phyloP scores from a whole-genome alignment of 2,113 vertebrate genomes.

The Seriola dumerili region DNA sequence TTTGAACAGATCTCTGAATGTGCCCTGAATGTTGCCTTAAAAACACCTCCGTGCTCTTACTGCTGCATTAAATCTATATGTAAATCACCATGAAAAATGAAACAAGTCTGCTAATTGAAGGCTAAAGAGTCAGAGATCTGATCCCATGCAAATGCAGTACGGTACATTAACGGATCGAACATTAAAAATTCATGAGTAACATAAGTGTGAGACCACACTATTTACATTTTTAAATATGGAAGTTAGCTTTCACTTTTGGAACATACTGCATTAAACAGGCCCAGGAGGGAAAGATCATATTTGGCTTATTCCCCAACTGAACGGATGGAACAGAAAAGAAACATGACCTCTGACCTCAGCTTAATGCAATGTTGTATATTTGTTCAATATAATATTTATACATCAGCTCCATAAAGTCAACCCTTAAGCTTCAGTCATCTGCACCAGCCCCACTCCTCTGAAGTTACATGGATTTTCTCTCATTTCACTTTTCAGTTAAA shows the following conservation, averaged over 20 bases:
- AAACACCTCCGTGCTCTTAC: not conserved
- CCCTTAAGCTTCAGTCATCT: not conserved
- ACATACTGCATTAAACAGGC: conserved; percentile 2
- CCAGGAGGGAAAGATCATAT: rapidly evolving
- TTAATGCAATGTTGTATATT: not conserved
- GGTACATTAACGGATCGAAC: conserved; percentile 24
- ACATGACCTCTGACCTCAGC: not conserved
- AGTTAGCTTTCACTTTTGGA: conserved; percentile 22
- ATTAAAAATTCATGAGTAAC: conserved; percentile 34
- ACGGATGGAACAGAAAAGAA: not conserved
- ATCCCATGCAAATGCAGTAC: conserved; percentile 14
- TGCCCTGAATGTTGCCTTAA: not conserved
- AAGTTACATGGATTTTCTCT: not conserved
- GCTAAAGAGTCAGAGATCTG: conserved; percentile 15
- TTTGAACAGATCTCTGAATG: not conserved
- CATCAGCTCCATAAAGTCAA: not conserved
- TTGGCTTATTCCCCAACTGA: not conserved
- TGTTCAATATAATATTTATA: not conserved
- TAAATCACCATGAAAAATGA: conserved; percentile 28
- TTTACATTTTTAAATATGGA: conserved; percentile 45
- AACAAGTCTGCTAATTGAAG: conserved; percentile 23
- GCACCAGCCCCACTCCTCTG: not conserved
- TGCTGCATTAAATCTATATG: conserved; percentile 30
- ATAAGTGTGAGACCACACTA: not conserved
- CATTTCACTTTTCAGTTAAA: not conserved